Percentiles rank a stretch among this genome's conserved stretches.
Conservation (phyloP, 2,888 invertebrate genomes). For the Stramonita haemastoma region DNA sequence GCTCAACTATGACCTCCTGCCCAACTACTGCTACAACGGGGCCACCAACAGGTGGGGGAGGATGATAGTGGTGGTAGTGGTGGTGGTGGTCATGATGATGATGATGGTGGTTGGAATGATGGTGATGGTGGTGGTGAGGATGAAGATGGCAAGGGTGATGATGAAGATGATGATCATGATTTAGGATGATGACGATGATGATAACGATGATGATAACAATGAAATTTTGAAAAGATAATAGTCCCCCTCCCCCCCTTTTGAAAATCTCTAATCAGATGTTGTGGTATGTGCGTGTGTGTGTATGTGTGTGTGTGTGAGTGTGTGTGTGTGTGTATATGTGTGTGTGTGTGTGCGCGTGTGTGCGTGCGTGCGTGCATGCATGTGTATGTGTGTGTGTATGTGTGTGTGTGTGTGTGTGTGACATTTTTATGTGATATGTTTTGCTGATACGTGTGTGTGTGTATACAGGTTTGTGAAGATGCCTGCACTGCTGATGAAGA, state of each 20-base stretch:
- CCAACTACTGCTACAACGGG: conserved; percentile 98
- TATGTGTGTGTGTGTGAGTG: not conserved
- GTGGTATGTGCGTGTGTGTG: not conserved
- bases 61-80: not conserved
- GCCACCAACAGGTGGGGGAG: conserved; percentile 91
- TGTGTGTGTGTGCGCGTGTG: not conserved
- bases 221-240: too few species aligned
- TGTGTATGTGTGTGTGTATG: not conserved
- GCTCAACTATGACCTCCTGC: conserved; percentile 96
- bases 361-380: not conserved
- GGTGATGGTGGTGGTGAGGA: not conserved
- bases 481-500: conserved; percentile 49
- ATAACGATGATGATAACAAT: too few species aligned
- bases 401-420: not conserved
- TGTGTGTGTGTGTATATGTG: not conserved
- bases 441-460: not conserved
- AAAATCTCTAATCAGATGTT: not conserved
- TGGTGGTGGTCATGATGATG: not conserved
- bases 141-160: too few species aligned
- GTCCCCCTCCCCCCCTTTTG: too few species aligned
- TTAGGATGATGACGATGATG: too few species aligned
- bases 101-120: not conserved
- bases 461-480: conserved; percentile 54
- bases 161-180: too few species aligned
- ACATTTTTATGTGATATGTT: not conserved